Conservation (phyloP, 2,888 invertebrate species). For the Volucella inanis region DNA sequence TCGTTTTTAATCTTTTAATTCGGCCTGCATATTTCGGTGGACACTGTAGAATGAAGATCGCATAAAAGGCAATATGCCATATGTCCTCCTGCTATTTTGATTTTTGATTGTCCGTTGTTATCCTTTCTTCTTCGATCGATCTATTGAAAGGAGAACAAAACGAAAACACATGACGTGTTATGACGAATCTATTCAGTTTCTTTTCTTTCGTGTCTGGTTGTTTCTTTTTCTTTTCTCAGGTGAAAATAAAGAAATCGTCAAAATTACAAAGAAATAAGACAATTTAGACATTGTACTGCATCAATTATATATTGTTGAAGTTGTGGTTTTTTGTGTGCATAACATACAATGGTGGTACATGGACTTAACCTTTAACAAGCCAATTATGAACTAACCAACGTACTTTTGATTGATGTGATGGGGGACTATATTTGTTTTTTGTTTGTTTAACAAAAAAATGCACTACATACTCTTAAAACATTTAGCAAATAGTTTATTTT, state of each 20-base stretch:
- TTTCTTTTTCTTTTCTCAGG: conserved; percentile 21
- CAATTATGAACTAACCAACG: conserved; percentile 64
- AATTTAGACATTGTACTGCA: conserved; percentile 53
- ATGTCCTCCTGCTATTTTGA: conserved; percentile 57
- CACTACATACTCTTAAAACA: too few relatives aligned
- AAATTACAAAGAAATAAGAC: conserved; percentile 45
- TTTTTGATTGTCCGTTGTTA: conserved; percentile 22
- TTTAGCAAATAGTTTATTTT: too few relatives aligned
- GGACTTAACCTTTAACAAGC: conserved; percentile 37
- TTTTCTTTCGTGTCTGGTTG: conserved; percentile 4
- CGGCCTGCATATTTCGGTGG: conserved; percentile 46
- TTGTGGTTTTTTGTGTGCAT: conserved; percentile 29
- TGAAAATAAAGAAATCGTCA: conserved; percentile 33
- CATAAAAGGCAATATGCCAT: conserved; percentile 35
- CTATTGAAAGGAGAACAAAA: conserved; percentile 18
- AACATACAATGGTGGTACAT: conserved; percentile 41
- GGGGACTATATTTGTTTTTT: too few relatives aligned
- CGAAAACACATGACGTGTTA: conserved; percentile 70
- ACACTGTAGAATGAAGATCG: conserved; percentile 15
- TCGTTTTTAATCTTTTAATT: conserved; percentile 68
- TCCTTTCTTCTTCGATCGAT: conserved; percentile 40
- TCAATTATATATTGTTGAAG: conserved; percentile 63
- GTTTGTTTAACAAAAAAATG: too few relatives aligned
- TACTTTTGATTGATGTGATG: conserved; percentile 52
- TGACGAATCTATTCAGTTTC: conserved; percentile 73